phyloP scores from a whole-genome alignment of 1,140 invertebrate genomes.

The Anastrepha ludens region DNA sequence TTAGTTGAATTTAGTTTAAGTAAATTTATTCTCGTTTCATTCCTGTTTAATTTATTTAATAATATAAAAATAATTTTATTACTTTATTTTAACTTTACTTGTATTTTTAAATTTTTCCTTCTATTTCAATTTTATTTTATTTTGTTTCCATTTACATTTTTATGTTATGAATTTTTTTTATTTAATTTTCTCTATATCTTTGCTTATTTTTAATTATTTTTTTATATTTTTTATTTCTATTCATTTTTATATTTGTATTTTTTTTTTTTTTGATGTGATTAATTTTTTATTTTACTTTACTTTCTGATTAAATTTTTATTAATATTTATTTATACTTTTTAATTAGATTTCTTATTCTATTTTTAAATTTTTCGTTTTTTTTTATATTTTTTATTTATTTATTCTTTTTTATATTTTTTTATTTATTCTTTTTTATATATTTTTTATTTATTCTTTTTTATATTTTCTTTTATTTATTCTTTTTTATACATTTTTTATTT shows the following conservation, averaged over 20 bases:
- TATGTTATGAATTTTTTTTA: background rate
- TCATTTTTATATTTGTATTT: background rate
- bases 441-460: constrained; percentile 2
- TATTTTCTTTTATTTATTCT: background rate
- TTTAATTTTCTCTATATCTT: background rate
- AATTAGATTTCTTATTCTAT: background rate
- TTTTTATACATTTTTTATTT: background rate
- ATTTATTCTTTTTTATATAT: constrained; percentile 2
- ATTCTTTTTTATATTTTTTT: background rate
- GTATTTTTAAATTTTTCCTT: background rate
- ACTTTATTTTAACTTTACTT: no score
- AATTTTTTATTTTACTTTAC: background rate
- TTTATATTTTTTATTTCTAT: background rate
- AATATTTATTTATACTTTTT: background rate
- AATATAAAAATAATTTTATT: no score
- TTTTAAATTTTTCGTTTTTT: background rate
- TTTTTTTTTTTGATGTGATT: background rate
- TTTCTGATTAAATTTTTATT: background rate
- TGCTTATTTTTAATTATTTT: background rate
- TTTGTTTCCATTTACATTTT: background rate
- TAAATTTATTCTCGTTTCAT: no score
- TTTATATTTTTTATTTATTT: background rate
- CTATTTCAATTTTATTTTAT: background rate
- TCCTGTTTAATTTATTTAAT: no score
- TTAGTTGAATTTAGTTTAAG: background rate